Conservation (phyloP, 2,113 vertebrate genomes). For the Percina caprodes region DNA sequence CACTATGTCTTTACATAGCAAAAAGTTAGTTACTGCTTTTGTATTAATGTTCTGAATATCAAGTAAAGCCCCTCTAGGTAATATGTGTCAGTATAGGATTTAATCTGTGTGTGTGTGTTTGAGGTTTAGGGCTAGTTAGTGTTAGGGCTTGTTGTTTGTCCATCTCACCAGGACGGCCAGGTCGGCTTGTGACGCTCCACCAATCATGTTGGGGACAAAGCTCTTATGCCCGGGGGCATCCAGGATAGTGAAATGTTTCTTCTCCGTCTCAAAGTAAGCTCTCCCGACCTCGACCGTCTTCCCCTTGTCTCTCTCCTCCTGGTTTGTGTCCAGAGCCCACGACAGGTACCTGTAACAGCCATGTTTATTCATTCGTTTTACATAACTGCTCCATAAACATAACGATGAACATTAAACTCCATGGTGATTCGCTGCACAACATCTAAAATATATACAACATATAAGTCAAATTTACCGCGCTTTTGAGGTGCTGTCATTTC, state of each 20-base stretch:
- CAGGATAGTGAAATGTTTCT: conserved; percentile 99
- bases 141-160: not conserved
- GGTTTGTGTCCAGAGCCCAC: conserved; percentile 99
- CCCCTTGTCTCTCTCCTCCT: conserved; percentile 98
- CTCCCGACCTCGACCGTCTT: conserved; percentile 99
- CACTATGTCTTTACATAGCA: too few species aligned
- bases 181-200: conserved; percentile 97
- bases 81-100: not conserved
- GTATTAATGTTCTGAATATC: too few species aligned
- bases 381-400: not conserved
- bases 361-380: not conserved
- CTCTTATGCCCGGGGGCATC: conserved; percentile 99
- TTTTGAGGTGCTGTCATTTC: not conserved
- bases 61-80: too few species aligned
- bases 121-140: not conserved
- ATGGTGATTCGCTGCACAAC: not conserved
- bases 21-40: too few species aligned
- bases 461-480: not conserved
- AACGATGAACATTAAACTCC: not conserved
- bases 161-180: conserved; percentile 95
- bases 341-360: conserved; percentile 92
- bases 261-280: conserved; percentile 99
- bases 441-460: not conserved
- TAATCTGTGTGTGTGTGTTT: not conserved
- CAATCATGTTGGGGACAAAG: conserved; percentile 99